Evolutionary conservation across 2,888 invertebrate genomes (phyloP).

Genomic region (Busseola fusca): DNA sequence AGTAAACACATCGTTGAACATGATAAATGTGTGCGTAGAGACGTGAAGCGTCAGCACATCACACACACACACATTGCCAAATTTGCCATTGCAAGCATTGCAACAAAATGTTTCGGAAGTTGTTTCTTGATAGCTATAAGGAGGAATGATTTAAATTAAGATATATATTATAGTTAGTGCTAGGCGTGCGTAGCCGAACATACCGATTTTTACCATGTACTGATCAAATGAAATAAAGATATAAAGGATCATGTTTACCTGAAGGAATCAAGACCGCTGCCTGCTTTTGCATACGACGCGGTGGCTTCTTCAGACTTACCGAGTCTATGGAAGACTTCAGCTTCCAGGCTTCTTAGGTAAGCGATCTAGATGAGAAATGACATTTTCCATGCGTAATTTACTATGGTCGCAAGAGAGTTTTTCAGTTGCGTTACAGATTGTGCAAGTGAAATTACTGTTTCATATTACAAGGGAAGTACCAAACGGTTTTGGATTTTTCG

Average conservation of each 20-base stretch:
- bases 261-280: conserved; percentile 66
- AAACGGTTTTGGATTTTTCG: not conserved
- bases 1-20: too few relatives aligned
- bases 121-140: not conserved
- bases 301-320: conserved; percentile 66
- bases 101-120: not conserved
- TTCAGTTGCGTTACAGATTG: not conserved
- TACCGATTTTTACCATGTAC: not conserved
- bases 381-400: not conserved
- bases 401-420: not conserved
- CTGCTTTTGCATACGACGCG: conserved; percentile 72
- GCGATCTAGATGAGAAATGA: conserved; percentile 66
- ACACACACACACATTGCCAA: too few relatives aligned
- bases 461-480: not conserved
- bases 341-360: conserved; percentile 78
- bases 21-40: not conserved
- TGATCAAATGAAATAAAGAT: not conserved
- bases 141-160: not conserved
- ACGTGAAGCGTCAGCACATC: not conserved
- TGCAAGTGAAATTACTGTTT: not conserved
- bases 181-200: not conserved
- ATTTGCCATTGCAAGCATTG: too few relatives aligned
- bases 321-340: conserved; percentile 77
- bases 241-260: conserved; percentile 62
- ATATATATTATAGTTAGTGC: not conserved